Percentiles rank a stretch among this genome's conserved stretches.
These are phyloP conservation scores for Drosophila murphyi DNA, from an alignment of 1,140 invertebrate species.

Conservation along the genomic window DNA sequence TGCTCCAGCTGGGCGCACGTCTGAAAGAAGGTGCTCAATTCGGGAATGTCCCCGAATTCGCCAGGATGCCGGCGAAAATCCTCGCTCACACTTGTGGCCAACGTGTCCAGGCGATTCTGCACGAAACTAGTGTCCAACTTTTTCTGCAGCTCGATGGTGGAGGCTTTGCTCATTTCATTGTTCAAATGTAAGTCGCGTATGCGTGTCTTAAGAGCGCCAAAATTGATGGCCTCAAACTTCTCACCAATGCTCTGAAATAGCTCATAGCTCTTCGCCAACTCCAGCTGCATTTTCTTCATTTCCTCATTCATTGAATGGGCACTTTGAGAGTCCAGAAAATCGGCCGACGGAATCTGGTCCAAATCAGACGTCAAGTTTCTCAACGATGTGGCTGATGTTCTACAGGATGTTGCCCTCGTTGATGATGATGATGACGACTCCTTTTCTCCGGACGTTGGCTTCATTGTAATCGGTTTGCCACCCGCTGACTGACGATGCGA, in stretches of 20 bases:
- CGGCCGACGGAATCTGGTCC: conserved; percentile 27
- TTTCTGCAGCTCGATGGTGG: conserved; percentile 57
- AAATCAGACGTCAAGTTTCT: conserved; percentile 9
- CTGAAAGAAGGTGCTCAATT: conserved; percentile 73
- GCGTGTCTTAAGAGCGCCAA: conserved; percentile 59
- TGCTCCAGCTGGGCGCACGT: conserved; percentile 74
- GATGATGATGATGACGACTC: conserved; percentile 1
- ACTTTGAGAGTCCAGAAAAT: conserved; percentile 48
- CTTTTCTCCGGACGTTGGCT: conserved; percentile 10
- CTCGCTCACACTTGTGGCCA: conserved; percentile 57
- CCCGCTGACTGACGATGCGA: conserved; percentile 28
- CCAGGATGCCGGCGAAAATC: conserved; percentile 77
- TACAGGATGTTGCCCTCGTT: conserved; percentile 5
- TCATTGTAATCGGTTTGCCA: conserved; percentile 47
- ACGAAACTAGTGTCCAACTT: conserved; percentile 59
- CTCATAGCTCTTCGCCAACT: conserved; percentile 70
- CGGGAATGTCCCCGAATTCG: conserved; percentile 81
- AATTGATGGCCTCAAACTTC: conserved; percentile 69
- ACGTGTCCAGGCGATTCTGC: conserved; percentile 62
- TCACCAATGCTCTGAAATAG: conserved; percentile 73
- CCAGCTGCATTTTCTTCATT: conserved; percentile 68
- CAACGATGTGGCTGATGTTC: conserved; percentile 10
- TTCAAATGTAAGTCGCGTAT: conserved; percentile 70
- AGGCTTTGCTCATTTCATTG: conserved; percentile 44
- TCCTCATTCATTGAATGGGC: conserved; percentile 63